Percentiles rank a stretch among this genome's conserved stretches.
phyloP scores from a whole-genome alignment of 2,888 invertebrate genomes.

The Pachycephus smyrnensis region DNA sequence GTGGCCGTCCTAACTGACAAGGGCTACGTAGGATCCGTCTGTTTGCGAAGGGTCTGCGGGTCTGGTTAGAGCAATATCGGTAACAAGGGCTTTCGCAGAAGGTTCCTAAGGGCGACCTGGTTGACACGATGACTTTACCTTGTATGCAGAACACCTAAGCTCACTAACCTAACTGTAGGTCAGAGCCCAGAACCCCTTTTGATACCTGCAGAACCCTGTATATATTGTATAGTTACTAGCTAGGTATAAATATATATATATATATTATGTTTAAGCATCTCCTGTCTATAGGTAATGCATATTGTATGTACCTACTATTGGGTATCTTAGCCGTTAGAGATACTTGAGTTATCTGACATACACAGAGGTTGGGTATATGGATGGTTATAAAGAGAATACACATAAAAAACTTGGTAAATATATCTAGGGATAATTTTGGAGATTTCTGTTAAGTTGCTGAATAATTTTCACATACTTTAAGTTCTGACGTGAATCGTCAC shows the following conservation, averaged over 20 bases:
- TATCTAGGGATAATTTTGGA: background rate
- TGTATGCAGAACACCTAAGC: conserved; percentile 3
- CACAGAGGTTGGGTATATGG: background rate
- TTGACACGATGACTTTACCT: conserved; percentile 4
- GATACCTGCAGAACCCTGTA: background rate
- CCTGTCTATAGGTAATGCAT: background rate
- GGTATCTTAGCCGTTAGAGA: background rate
- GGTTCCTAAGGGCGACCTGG: background rate
- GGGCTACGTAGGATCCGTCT: background rate
- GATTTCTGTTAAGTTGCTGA: no score
- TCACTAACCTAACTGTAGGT: background rate
- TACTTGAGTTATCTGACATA: background rate
- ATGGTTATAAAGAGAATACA: background rate
- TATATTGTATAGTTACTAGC: background rate
- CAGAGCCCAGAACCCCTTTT: background rate
- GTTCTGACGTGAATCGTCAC: background rate
- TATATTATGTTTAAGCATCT: background rate
- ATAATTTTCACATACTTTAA: no score
- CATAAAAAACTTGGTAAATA: no score
- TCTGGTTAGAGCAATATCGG: background rate
- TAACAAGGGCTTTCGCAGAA: conserved; percentile 7
- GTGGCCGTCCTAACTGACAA: background rate
- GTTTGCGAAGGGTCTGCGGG: conserved; percentile 5
- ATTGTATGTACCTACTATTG: background rate
- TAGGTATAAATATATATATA: background rate